A percentile compares a stretch with the other conserved stretches of the same genome.
phyloP scores from a whole-genome alignment of 2,888 invertebrate genomes.

The Prenolepis imparis region DNA sequence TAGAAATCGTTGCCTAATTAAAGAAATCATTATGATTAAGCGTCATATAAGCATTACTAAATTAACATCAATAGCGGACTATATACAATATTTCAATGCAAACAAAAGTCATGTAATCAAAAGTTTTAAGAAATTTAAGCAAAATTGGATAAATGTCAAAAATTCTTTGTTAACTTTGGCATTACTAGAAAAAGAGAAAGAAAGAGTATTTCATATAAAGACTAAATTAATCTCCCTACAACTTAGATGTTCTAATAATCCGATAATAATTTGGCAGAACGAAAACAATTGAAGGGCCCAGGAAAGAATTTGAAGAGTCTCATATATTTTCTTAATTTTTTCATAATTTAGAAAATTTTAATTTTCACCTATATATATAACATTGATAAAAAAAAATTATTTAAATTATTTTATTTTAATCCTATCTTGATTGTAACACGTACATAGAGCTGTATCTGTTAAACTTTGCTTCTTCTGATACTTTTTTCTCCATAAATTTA shows the following conservation, averaged over 20 bases:
- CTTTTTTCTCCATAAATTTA: not conserved
- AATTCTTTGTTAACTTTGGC: conserved; percentile 10
- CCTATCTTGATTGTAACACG: not conserved
- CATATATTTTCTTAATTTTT: conserved; percentile 1
- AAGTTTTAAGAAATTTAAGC: not conserved
- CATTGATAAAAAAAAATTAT: not conserved
- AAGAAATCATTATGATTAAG: conserved; percentile 16
- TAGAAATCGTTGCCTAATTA: conserved; percentile 19
- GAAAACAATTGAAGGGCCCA: conserved; percentile 26
- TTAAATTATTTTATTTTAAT: not conserved
- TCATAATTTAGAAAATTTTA: not conserved
- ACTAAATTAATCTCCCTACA: conserved; percentile 26
- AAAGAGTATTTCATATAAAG: not conserved
- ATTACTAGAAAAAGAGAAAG: not conserved
- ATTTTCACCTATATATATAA: not conserved
- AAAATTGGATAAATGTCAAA: conserved; percentile 16
- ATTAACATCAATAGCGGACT: not conserved
- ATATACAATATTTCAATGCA: conserved; percentile 10
- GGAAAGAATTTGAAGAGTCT: conserved; percentile 36
- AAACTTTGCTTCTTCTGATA: not conserved
- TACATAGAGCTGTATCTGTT: not conserved
- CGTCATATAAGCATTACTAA: conserved; percentile 33
- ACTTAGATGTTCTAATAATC: conserved; percentile 37
- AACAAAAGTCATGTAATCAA: conserved; percentile 7
- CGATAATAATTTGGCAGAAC: conserved; percentile 27